Evolutionary conservation across 2,888 invertebrate genomes (phyloP), one percentile per base, ranked within the genome.

Genomic region (Melitaea athalia): DNA sequence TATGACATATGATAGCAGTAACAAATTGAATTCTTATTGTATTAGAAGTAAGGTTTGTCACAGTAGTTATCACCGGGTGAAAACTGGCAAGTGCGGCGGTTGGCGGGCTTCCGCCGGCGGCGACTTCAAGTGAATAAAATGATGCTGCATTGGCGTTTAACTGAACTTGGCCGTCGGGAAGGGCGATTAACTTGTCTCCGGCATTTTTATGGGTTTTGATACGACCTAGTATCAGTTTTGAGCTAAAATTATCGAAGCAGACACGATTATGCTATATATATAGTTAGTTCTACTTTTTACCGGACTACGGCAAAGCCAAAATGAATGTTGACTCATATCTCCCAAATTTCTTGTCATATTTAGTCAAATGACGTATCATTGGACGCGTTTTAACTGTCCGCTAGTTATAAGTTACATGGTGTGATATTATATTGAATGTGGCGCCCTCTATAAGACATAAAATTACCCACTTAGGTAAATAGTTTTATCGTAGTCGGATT

Each of bases 71-170:
- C 62, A 65, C 50, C 17, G 38, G 45, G 55, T 47, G 68, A 64
- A 64, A 49, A 64, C 57, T 59, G 65, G 45, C 65, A 69, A 65
- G 62, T 62, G 57, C 45, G 24, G 43, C 69, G 62, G 49, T 69
- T 69, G 69, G 69, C 62, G 43, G 62, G 59, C 59, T 59, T 69
- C 69, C 62, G 59, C 62, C 55, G 68, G 42, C 59, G 52, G 24
- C 45, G 61, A 53, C 60, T 66, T 38, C 47, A 47, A 55, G 57
- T 42, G 57, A 57, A 57, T 57, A 38, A 42, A 57, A 57, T 57
- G 57, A 57, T 57, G 57, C 57, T 57, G 57, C 57, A 57, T 57
- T 57, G 57, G 10, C 57, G 42, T 57, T 57, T 15, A 57, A 57
- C n/a, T 17, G 42, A 57, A 57, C 57, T 57, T 42, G 57, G 15